A percentile compares a stretch with the other conserved stretches of the same genome.
Evolutionary conservation across 2,888 invertebrate genomes (phyloP).

Genomic region (Leuctra nigra): DNA sequence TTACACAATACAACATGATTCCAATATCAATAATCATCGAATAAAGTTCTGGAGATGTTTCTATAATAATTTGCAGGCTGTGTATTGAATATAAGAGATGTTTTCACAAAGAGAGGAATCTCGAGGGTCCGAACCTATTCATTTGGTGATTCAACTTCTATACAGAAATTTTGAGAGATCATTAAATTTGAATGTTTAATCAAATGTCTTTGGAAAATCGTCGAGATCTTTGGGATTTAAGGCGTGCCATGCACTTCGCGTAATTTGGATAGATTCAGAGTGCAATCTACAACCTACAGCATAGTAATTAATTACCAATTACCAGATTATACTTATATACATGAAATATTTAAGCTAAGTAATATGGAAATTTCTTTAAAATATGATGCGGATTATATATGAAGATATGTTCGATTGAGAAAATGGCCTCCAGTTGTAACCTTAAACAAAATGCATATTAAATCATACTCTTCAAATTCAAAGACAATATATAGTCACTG

Average conservation of each 20-base stretch:
- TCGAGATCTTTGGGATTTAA: background rate
- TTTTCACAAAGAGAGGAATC: too few species aligned
- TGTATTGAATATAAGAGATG: too few species aligned
- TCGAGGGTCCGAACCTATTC: too few species aligned
- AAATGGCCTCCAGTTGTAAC: conserved; percentile 14
- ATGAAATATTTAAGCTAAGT: background rate
- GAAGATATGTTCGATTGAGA: conserved; percentile 15
- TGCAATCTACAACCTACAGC: conserved; percentile 12
- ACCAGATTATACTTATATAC: background rate
- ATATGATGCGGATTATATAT: conserved; percentile 15
- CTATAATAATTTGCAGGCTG: too few species aligned
- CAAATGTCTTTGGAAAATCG: background rate
- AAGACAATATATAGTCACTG: background rate
- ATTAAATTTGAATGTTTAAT: too few species aligned
- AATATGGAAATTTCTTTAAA: background rate
- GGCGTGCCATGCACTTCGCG: conserved; percentile 7
- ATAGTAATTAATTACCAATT: conserved; percentile 13
- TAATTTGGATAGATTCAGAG: background rate
- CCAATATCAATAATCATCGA: too few species aligned
- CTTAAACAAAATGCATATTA: conserved; percentile 18
- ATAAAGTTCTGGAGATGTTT: too few species aligned
- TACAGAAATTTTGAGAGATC: background rate
- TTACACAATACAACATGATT: too few species aligned
- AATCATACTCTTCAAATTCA: conserved; percentile 10
- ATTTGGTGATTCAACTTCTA: too few species aligned